phyloP scores from a whole-genome alignment of 2,888 invertebrate species.

The Drosophila algonquin region DNA sequence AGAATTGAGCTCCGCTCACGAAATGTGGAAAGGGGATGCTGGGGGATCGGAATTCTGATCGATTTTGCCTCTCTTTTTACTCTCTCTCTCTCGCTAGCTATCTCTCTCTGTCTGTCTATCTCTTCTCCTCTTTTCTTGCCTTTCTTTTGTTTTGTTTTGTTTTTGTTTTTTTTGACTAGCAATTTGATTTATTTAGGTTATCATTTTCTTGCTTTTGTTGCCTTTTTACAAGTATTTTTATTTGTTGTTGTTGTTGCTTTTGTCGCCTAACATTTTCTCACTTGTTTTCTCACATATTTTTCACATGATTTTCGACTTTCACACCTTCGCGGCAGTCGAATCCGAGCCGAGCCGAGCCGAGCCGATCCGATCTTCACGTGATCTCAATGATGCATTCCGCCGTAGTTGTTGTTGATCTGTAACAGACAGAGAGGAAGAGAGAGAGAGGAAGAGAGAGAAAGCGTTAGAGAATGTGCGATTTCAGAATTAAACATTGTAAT shows the following conservation, averaged over 20 bases:
- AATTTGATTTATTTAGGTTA: constrained; percentile 69
- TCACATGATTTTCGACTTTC: constrained; percentile 38
- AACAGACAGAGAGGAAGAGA: constrained; percentile 18
- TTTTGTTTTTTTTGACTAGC: constrained; percentile 54
- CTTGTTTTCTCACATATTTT: constrained; percentile 43
- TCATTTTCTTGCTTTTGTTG: constrained; percentile 52
- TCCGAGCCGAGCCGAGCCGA: not conserved
- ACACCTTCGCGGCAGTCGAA: constrained; percentile 27
- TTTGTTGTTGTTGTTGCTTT: constrained; percentile 6
- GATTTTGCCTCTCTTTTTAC: constrained; percentile 16
- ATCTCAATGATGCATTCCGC: constrained; percentile 47
- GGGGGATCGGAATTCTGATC: constrained; percentile 23
- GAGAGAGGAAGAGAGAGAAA: not conserved
- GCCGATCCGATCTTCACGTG: constrained; percentile 21
- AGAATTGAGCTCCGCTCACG: constrained; percentile 36
- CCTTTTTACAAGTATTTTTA: constrained; percentile 8
- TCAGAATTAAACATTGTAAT: too few species aligned
- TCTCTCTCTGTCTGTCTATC: not conserved
- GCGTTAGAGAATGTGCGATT: not conserved
- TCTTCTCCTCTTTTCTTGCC: constrained; percentile 6
- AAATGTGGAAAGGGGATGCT: not conserved
- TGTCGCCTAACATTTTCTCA: constrained; percentile 32
- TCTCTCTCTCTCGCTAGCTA: not conserved
- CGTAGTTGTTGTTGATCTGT: constrained; percentile 41
- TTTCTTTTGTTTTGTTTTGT: constrained; percentile 38